These are phyloP conservation scores for Ptychobarbus kaznakovi DNA, from an alignment of 2,797 vertebrate genomes.

Conservation along the genomic window DNA sequence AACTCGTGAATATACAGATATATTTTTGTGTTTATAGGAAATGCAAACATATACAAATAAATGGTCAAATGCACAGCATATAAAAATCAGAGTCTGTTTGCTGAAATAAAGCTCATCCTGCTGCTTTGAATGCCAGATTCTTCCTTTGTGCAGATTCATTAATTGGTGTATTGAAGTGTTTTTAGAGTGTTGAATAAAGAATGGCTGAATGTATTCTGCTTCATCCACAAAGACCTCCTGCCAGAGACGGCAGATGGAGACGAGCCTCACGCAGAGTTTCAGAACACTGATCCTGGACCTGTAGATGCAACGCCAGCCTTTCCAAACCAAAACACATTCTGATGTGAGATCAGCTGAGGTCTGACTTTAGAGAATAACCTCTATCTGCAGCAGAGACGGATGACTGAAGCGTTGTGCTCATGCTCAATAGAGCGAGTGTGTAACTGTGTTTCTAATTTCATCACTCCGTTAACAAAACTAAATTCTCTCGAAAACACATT, in stretches of 20 bases:
- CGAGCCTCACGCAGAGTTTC: not conserved
- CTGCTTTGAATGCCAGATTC: constrained; percentile 39
- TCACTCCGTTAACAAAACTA: not conserved
- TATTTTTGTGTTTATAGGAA: not conserved
- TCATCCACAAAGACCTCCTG: constrained; percentile 45
- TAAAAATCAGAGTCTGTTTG: not conserved
- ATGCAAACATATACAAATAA: not conserved
- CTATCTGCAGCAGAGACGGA: constrained; percentile 20
- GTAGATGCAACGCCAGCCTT: not conserved
- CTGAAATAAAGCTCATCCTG: not conserved
- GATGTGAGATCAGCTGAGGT: constrained; percentile 1
- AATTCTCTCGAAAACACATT: not conserved
- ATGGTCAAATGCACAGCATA: not conserved
- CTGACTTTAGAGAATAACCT: constrained; percentile 3
- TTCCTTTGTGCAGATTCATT: constrained; percentile 37
- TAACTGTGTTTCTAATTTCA: constrained; percentile 36
- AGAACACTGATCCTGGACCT: constrained; percentile 19
- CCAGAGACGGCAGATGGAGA: constrained; percentile 13
- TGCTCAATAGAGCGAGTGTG: constrained; percentile 41
- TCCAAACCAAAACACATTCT: not conserved
- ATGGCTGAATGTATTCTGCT: constrained; percentile 31
- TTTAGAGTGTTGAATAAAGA: constrained; percentile 3
- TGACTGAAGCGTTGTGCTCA: constrained; percentile 47
- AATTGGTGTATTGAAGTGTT: constrained; percentile 30
- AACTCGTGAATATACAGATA: not conserved